A percentile compares a stretch with the other conserved stretches of the same genome.
phyloP scores from a whole-genome alignment of 2,888 invertebrate genomes.

The Coleophora deauratella region DNA sequence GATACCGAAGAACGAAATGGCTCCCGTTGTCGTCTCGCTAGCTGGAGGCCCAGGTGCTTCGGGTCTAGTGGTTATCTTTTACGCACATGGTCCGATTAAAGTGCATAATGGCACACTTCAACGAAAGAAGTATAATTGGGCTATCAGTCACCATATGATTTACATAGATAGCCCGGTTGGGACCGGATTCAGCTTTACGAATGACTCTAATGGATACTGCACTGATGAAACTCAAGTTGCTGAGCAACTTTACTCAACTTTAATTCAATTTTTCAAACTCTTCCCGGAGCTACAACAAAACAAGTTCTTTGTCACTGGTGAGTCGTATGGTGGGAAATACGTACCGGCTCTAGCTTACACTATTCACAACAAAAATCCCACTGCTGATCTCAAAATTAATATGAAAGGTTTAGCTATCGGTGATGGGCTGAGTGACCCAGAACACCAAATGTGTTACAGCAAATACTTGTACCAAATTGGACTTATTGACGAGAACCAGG shows the following conservation, averaged over 20 bases:
- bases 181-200: constrained; percentile 93
- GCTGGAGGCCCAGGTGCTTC: constrained; percentile 91
- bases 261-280: constrained; percentile 87
- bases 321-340: constrained; percentile 89
- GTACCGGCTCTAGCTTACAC: constrained; percentile 84
- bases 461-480: constrained; percentile 88
- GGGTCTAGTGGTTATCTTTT: constrained; percentile 85
- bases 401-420: constrained; percentile 83
- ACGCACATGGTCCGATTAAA: constrained; percentile 85
- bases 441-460: constrained; percentile 83
- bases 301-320: constrained; percentile 91
- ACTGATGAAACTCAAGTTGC: constrained; percentile 87
- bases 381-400: constrained; percentile 80
- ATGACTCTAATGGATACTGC: constrained; percentile 83
- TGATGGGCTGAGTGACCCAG: constrained; percentile 86
- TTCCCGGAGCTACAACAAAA: constrained; percentile 84
- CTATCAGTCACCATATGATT: constrained; percentile 82
- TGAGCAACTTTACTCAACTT: constrained; percentile 81
- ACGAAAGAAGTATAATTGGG: constrained; percentile 86
- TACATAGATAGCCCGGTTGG: constrained; percentile 96
- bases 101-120: constrained; percentile 52
- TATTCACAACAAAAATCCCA: constrained; percentile 78
- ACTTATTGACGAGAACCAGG: constrained; percentile 77
- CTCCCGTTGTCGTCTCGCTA: constrained; percentile 87
- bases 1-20: constrained; percentile 59